Conservation (phyloP, 2,113 vertebrate species). For the Marcusenius ussheri region DNA sequence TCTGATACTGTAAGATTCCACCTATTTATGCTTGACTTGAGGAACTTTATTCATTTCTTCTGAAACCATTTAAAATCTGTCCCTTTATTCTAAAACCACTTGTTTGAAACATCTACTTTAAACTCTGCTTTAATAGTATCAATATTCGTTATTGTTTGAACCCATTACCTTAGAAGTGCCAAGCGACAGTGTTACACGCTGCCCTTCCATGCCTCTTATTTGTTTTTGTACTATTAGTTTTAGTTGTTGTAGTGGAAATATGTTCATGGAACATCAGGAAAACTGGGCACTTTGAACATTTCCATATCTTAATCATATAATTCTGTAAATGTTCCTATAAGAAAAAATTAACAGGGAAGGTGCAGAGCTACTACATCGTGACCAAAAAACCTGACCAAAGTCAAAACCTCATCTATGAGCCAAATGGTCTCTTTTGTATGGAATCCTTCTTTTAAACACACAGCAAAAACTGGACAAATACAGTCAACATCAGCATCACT, state of each 20-base stretch:
- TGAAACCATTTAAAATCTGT: background rate
- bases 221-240: too few relatives aligned
- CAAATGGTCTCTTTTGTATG: background rate
- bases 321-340: background rate
- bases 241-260: too few relatives aligned
- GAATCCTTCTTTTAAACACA: background rate
- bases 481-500: background rate
- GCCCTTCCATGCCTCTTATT: too few relatives aligned
- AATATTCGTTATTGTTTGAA: background rate
- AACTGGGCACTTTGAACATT: background rate
- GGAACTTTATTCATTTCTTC: background rate
- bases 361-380: background rate
- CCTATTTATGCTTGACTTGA: background rate
- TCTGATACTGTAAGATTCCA: background rate
- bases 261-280: background rate
- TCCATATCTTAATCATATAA: background rate
- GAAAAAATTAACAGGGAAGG: background rate
- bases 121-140: background rate
- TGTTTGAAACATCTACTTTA: background rate
- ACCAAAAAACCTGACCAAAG: background rate
- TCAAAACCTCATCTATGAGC: background rate
- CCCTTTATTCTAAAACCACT: background rate
- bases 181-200: background rate
- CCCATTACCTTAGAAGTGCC: background rate
- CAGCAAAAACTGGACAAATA: background rate